Percentiles rank a stretch among this genome's conserved stretches.
Evolutionary conservation across 2,797 vertebrate genomes (phyloP).

Genomic region (Streptopelia turtur): DNA sequence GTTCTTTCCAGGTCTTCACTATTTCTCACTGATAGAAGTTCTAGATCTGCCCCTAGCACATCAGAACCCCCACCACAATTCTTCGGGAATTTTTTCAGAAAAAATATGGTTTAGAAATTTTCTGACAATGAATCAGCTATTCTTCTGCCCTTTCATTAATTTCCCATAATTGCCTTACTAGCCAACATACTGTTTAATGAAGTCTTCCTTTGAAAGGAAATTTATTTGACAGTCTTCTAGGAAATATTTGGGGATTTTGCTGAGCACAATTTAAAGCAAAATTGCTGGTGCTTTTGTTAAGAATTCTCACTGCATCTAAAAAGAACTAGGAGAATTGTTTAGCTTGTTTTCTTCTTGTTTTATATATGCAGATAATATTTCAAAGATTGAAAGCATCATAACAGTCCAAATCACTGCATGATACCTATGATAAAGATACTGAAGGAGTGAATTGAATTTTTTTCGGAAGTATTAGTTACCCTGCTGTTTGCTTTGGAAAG

Average conservation of each 20-base stretch:
- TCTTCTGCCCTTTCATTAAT: background rate
- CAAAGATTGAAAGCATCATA: background rate
- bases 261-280: background rate
- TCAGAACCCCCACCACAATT: background rate
- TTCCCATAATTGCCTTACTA: background rate
- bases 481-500: background rate
- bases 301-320: background rate
- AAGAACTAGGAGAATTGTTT: background rate
- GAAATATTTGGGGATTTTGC: background rate
- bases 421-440: background rate
- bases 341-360: background rate
- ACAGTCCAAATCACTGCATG: background rate
- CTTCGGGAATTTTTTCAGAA: background rate
- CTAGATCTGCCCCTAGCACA: background rate
- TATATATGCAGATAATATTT: background rate
- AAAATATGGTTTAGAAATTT: background rate
- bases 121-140: background rate
- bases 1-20: background rate
- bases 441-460: background rate
- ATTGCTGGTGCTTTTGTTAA: background rate
- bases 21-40: background rate
- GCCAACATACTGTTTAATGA: background rate
- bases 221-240: background rate
- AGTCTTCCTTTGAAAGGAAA: background rate
- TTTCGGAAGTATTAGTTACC: background rate